Conservation (phyloP, 1,140 invertebrate species). For the Mercenaria mercenaria region DNA sequence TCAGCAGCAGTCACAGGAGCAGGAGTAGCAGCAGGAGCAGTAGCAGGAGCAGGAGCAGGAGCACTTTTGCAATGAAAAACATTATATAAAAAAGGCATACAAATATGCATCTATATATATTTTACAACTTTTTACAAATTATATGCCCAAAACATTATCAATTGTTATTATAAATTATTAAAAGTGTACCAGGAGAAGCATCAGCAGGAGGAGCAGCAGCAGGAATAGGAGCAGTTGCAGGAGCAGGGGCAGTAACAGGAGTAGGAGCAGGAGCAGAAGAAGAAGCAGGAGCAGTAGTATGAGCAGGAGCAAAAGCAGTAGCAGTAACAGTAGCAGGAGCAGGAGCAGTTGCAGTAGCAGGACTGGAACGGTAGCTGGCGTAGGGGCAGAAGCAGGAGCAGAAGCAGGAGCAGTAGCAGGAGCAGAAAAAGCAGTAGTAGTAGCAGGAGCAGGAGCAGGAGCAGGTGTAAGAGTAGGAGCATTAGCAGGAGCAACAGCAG, state of each 20-base stretch:
- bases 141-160: neutral
- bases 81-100: no score
- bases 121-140: no score
- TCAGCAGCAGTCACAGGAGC: neutral
- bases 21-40: no score
- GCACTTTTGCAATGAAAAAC: no score
- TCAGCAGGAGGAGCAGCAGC: neutral
- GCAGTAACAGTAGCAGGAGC: neutral
- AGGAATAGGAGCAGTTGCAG: neutral
- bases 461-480: neutral
- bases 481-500: neutral
- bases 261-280: neutral
- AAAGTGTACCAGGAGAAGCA: neutral
- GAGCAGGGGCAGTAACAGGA: neutral
- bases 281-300: neutral
- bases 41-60: no score
- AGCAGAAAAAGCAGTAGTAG: neutral
- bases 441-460: constrained; percentile 11
- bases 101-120: no score
- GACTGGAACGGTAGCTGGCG: neutral
- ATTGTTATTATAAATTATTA: neutral
- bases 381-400: neutral
- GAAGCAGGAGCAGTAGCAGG: neutral
- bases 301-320: neutral
- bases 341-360: neutral